Evolutionary conservation across 2,113 vertebrate species (phyloP).

Genomic region (Cyrtonyx montezumae): DNA sequence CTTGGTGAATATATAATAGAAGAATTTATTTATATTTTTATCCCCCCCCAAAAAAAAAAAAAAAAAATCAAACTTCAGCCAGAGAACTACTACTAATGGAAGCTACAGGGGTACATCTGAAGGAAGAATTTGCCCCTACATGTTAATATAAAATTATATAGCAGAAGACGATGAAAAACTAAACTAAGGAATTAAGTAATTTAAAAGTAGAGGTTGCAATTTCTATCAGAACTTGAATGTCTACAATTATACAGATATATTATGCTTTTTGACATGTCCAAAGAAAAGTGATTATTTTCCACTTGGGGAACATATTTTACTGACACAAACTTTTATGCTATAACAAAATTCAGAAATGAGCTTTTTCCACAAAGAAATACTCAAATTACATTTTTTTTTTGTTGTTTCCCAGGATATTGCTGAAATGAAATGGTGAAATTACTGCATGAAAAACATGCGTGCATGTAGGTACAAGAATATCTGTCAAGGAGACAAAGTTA

Average conservation of each 20-base stretch:
- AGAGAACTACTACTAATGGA: neutral
- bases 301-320: slow-evolving; percentile 51
- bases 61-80: too few relatives aligned
- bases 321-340: slow-evolving; percentile 61
- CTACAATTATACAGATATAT: slow-evolving; percentile 45
- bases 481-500: neutral
- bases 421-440: slow-evolving; percentile 13
- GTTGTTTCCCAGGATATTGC: neutral
- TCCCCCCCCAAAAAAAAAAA: too few relatives aligned
- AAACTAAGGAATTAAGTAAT: slow-evolving; percentile 57
- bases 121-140: slow-evolving; percentile 11
- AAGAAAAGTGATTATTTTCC: slow-evolving; percentile 70
- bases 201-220: slow-evolving; percentile 34
- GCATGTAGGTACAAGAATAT: neutral
- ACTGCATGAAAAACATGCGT: neutral
- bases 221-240: slow-evolving; percentile 62
- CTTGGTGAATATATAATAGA: neutral
- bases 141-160: slow-evolving; percentile 54
- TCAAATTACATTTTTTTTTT: neutral
- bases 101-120: neutral
- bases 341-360: slow-evolving; percentile 69
- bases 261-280: slow-evolving; percentile 42
- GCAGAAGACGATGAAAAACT: slow-evolving; percentile 33
- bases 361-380: slow-evolving; percentile 31
- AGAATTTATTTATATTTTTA: too few relatives aligned